Conservation (phyloP, 2,113 vertebrate genomes). For the Procapra przewalskii region DNA sequence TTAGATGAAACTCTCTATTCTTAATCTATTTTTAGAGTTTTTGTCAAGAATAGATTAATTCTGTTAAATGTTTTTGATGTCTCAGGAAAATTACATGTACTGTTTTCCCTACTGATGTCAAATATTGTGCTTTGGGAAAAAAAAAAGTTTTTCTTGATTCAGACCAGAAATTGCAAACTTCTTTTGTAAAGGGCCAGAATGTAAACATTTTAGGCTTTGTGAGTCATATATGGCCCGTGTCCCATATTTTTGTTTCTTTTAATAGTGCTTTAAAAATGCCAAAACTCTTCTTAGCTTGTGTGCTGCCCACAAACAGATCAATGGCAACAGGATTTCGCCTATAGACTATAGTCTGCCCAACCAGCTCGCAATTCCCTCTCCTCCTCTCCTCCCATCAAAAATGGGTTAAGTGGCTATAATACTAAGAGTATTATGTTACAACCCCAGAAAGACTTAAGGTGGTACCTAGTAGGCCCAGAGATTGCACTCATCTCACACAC, state of each 20-base stretch:
- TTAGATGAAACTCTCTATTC: not conserved
- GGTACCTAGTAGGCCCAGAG: not conserved
- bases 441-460: not conserved
- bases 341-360: not conserved
- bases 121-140: not conserved
- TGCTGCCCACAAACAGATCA: not conserved
- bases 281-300: not conserved
- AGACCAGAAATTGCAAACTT: not conserved
- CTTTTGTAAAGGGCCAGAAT: not conserved
- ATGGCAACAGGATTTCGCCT: not conserved
- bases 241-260: not conserved
- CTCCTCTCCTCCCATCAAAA: not conserved
- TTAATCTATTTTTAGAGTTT: not conserved
- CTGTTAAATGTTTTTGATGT: not conserved
- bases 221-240: not conserved
- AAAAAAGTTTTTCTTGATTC: not conserved
- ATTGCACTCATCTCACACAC: not conserved
- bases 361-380: not conserved
- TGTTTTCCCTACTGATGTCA: not conserved
- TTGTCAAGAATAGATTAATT: not conserved
- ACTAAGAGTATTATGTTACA: not conserved
- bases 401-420: not conserved
- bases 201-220: not conserved
- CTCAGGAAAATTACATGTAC: not conserved
- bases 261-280: not conserved